Conservation (phyloP, 2,113 vertebrate genomes). For the Daubentonia madagascariensis region DNA sequence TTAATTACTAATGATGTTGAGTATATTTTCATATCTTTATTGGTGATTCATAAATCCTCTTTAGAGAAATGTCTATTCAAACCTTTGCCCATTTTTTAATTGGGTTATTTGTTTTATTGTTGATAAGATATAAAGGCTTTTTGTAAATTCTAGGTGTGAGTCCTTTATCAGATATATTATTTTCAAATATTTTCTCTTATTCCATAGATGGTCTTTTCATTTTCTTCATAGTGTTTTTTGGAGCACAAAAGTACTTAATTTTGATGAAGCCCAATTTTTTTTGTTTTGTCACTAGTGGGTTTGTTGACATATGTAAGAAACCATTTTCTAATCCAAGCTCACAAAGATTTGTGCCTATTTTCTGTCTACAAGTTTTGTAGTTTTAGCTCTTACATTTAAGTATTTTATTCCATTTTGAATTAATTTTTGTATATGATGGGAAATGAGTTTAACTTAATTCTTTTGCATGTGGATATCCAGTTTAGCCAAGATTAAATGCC, state of each 20-base stretch:
- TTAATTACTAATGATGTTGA: not conserved
- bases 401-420: not conserved
- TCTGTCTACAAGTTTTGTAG: not conserved
- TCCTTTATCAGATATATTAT: not conserved
- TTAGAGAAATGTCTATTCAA: not conserved
- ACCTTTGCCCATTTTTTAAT: not conserved
- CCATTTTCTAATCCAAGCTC: not conserved
- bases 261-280: not conserved
- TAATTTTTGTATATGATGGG: not conserved
- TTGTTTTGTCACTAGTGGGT: not conserved
- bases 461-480: not conserved
- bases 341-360: not conserved
- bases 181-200: not conserved
- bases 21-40: not conserved
- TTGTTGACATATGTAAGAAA: not conserved
- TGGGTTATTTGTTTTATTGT: not conserved
- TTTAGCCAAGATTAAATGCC: not conserved
- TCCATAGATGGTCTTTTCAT: not conserved
- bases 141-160: not conserved
- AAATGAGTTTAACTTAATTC: not conserved
- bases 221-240: not conserved
- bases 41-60: not conserved
- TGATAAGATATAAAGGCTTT: not conserved
- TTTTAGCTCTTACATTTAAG: not conserved
- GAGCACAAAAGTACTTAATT: not conserved